Conservation (phyloP, 2,797 vertebrate genomes). For the Pseudopleuronectes americanus region DNA sequence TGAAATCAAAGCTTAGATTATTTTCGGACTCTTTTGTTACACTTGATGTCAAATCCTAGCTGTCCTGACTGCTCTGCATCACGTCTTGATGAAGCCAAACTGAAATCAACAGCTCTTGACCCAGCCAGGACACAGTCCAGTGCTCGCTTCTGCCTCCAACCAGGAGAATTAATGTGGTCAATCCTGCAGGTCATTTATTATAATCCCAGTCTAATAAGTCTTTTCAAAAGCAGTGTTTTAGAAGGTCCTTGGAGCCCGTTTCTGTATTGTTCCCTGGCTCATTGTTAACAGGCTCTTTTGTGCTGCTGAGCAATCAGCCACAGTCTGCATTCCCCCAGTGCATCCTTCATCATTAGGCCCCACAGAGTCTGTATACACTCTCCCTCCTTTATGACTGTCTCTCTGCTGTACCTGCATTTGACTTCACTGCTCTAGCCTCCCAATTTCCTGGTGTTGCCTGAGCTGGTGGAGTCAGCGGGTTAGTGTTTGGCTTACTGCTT, state of each 20-base stretch:
- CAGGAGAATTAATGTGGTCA: slow-evolving; percentile 46
- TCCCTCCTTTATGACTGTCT: slow-evolving; percentile 14
- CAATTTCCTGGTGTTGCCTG: slow-evolving; percentile 18
- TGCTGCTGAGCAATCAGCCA: slow-evolving; percentile 52
- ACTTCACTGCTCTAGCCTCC: neutral
- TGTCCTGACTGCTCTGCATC: neutral
- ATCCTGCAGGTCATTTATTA: slow-evolving; percentile 58
- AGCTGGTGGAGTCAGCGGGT: slow-evolving; percentile 22
- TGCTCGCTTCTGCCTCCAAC: slow-evolving; percentile 1
- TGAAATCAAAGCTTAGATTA: neutral
- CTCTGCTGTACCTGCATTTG: neutral
- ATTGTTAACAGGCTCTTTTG: slow-evolving; percentile 62
- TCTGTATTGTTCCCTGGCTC: slow-evolving; percentile 55
- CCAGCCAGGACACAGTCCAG: slow-evolving; percentile 7
- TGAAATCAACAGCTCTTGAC: slow-evolving; percentile 20
- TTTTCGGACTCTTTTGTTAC: neutral
- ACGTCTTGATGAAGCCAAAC: slow-evolving; percentile 12
- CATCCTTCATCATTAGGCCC: slow-evolving; percentile 72
- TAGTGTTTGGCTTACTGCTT: slow-evolving; percentile 17
- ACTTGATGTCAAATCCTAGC: neutral
- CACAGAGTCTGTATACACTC: slow-evolving; percentile 17
- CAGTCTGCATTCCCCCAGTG: slow-evolving; percentile 42
- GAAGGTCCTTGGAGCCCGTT: slow-evolving; percentile 26
- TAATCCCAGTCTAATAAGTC: slow-evolving; percentile 58
- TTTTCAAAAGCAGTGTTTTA: slow-evolving; percentile 49